Percentiles rank a stretch among this genome's conserved stretches.
Conservation (phyloP, 2,797 vertebrate species). For the Siniperca scherzeri region DNA sequence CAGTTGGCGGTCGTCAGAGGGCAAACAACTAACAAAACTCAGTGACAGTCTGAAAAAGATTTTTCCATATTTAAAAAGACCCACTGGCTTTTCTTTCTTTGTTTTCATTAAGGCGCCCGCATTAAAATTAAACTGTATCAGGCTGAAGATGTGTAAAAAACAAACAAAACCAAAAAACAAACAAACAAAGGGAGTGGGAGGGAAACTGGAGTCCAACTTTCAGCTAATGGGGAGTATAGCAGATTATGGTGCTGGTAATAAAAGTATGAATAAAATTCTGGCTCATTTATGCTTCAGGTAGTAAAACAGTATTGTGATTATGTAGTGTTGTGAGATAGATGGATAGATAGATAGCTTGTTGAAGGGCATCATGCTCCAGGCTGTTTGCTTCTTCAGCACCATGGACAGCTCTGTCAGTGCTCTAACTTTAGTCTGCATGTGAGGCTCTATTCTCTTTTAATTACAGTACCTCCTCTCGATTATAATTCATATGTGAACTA, state of each 20-base stretch:
- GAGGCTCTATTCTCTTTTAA: neutral
- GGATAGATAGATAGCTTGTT: slow-evolving; percentile 6
- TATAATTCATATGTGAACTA: neutral
- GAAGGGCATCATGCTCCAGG: neutral
- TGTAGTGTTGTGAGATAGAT: neutral
- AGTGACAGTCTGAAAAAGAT: neutral
- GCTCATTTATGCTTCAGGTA: slow-evolving; percentile 1
- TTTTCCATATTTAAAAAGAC: neutral
- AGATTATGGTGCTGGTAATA: neutral
- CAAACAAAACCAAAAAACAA: too few species aligned
- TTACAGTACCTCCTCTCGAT: neutral
- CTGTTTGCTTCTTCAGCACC: slow-evolving; percentile 71
- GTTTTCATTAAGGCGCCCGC: neutral
- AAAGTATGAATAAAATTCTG: slow-evolving; percentile 13
- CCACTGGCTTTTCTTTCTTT: neutral
- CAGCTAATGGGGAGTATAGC: neutral
- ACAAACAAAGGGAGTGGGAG: too few species aligned
- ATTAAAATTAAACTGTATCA: neutral
- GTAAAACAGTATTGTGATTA: neutral
- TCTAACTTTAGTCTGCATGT: neutral
- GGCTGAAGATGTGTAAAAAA: neutral
- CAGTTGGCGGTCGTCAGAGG: neutral
- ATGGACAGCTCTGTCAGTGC: slow-evolving; percentile 69
- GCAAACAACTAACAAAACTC: slow-evolving; percentile 9
- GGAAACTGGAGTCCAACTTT: too few species aligned